A percentile compares a stretch with the other conserved stretches of the same genome.
phyloP scores from a whole-genome alignment of 2,797 vertebrate species.

The Clarias pachynema region DNA sequence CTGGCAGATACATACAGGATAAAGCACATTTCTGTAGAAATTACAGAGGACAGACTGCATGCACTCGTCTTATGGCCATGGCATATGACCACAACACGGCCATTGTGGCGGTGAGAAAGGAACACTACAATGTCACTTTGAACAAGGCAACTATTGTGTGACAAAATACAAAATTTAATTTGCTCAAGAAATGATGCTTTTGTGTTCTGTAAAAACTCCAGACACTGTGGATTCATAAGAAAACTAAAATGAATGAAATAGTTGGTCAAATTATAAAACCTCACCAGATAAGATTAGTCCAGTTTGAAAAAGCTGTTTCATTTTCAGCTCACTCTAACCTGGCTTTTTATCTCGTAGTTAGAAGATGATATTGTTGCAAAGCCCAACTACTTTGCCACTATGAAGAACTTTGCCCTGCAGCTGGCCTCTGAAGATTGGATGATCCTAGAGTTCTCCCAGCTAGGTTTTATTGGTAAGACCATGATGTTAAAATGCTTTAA shows the following conservation, averaged over 20 bases:
- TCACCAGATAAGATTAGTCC: neutral
- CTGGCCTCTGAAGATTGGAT: constrained; percentile 98
- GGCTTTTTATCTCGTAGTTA: constrained; percentile 76
- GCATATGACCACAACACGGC: neutral
- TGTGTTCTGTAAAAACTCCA: neutral
- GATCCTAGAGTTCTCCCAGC: constrained; percentile 98
- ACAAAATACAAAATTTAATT: neutral
- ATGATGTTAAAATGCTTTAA: neutral
- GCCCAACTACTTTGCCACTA: constrained; percentile 97
- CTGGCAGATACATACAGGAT: neutral
- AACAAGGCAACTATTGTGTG: neutral
- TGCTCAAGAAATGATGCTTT: neutral
- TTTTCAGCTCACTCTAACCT: constrained; percentile 12
- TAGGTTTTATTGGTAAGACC: constrained; percentile 95
- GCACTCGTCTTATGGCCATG: neutral
- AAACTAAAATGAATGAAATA: neutral
- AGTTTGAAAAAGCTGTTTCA: neutral
- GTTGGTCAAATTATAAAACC: neutral
- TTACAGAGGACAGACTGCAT: neutral
- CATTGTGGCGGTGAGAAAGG: neutral
- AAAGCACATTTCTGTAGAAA: neutral
- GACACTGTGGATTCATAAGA: neutral
- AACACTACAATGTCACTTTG: neutral
- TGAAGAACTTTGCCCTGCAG: constrained; percentile 99
- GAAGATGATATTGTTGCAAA: constrained; percentile 99